Percentiles rank a stretch among this genome's conserved stretches.
These are phyloP conservation scores for Escarpia spicata DNA, from an alignment of 2,888 invertebrate genomes.

Conservation along the genomic window DNA sequence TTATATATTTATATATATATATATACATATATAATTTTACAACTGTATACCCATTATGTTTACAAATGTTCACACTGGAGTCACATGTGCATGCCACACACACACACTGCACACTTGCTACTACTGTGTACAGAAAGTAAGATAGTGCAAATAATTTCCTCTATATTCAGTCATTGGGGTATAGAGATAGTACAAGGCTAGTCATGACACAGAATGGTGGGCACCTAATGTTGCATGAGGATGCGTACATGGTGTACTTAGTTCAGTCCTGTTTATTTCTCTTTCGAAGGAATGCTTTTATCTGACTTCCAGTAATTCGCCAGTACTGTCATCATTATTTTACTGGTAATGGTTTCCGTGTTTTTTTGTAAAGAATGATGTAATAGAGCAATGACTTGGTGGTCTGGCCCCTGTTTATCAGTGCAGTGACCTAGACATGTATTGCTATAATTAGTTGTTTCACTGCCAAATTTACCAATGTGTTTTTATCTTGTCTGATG, in stretches of 20 bases:
- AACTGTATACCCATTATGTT: no score
- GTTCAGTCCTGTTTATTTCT: background rate
- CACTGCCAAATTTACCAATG: background rate
- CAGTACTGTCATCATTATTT: background rate
- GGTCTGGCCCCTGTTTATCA: background rate
- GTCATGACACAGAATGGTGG: background rate
- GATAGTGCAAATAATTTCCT: background rate
- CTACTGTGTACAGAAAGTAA: background rate
- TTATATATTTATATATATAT: no score
- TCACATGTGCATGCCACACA: no score
- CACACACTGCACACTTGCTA: background rate
- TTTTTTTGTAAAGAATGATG: background rate
- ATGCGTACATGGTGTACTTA: background rate
- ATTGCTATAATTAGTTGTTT: background rate
- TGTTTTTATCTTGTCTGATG: background rate
- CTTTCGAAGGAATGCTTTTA: background rate
- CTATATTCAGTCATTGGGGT: background rate
- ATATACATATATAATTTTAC: background rate
- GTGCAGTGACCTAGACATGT: background rate
- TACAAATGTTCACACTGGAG: no score
- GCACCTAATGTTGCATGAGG: background rate
- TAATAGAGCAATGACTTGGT: background rate
- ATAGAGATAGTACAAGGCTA: background rate
- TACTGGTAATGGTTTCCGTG: background rate
- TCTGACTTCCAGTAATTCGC: background rate